Evolutionary conservation across 2,888 invertebrate species (phyloP), one percentile per base, ranked within the genome.

Genomic region (Drosophila borborema): DNA sequence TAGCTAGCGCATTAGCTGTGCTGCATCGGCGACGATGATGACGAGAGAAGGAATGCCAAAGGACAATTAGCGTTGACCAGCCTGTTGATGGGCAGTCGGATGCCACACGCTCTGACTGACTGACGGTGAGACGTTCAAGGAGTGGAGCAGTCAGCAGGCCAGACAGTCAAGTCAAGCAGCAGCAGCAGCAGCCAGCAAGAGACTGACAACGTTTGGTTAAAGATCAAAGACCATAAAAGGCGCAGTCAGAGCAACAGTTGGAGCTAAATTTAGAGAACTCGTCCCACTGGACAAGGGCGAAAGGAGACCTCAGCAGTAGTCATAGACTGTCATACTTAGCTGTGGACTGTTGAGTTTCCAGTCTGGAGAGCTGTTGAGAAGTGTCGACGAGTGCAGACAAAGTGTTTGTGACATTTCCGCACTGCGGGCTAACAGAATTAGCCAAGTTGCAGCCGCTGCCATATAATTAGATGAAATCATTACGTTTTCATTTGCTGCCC

Each of bases 181-280:
- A 60, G 28, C 31, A 66, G 71, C 40, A 38, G 54, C 34, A 60
- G 28, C 31, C 43, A 43, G 10, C 41, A 36, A 61, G 46, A 38
- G 46, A 51, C 51, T 58, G 64, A 40, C 66, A 67, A 54, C 60
- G 58, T 77, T 80, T 81, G 61, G 78, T 66, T 64, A 55, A 61
- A 83, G 83, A 84, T 81, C 86, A 86, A 86, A 86, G 84, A 70
- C 87, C 80, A 85, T 86, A 87, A 86, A 85, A 81, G 85, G 86
- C 73, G 56, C 74, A 70, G 81, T 62, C 65, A 67, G 46, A 59
- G 83, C 73, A 68, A 73, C 79, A 76, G 77, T 75, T 80, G 86
- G 59, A 76, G 74, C 86, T 88, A 88, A 88, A 89, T 88, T 88
- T 88, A 89, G 89, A 82, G 72, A 77, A 77, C 69, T 69, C 43